Percentiles rank a stretch among this genome's conserved stretches.
Evolutionary conservation across 30 jellyfish, hydroid and myxozoan genomes (phyloP).

Genomic region (Cassiopea andromeda): DNA sequence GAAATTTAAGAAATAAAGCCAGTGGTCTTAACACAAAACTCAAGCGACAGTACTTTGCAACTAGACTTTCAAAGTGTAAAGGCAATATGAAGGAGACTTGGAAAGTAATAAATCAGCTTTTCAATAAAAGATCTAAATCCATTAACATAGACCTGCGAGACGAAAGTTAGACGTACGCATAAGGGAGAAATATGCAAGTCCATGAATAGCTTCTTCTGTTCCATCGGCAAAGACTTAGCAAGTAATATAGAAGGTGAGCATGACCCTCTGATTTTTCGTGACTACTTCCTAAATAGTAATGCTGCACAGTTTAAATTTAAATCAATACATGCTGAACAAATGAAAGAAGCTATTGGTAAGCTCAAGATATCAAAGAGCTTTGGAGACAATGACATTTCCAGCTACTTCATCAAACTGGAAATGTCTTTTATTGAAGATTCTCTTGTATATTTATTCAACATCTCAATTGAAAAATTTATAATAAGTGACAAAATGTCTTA

Average conservation of each 20-base stretch:
- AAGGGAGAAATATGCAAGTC: conserved; percentile 4
- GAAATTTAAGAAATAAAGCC: too few relatives aligned
- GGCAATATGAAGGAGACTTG: too few relatives aligned
- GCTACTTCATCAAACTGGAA: conserved; percentile 8
- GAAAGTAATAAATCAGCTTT: too few relatives aligned
- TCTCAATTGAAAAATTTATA: neutral
- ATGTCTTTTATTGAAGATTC: conserved; percentile 10
- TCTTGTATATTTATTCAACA: neutral
- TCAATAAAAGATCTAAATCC: neutral
- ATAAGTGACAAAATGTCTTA: too few relatives aligned
- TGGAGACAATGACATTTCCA: conserved; percentile 5
- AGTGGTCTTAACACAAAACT: too few relatives aligned
- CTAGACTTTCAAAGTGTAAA: too few relatives aligned
- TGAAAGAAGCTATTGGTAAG: conserved; percentile 2
- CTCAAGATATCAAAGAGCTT: neutral
- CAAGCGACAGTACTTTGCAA: too few relatives aligned
- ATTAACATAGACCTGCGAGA: neutral
- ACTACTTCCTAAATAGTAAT: neutral
- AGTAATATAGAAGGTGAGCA: conserved; percentile 3
- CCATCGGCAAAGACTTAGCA: conserved; percentile 33
- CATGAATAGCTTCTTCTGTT: neutral
- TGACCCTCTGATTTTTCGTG: neutral
- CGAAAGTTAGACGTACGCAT: neutral
- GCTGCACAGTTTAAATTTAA: neutral
- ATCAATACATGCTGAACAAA: conserved; percentile 7